Evolutionary conservation across 2,797 vertebrate species (phyloP).

Genomic region (Mus minutoides): DNA sequence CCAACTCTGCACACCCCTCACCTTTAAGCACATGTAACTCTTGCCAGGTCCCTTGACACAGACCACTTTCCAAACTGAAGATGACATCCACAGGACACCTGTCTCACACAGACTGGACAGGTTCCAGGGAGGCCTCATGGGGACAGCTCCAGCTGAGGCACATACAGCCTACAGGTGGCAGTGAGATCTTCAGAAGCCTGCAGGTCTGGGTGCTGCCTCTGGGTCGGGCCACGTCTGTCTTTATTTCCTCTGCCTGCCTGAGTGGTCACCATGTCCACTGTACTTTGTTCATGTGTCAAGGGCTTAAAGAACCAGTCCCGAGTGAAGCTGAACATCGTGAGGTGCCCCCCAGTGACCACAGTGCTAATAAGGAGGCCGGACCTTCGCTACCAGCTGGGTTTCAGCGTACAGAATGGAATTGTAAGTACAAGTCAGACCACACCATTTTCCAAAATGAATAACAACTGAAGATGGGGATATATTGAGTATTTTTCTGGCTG

Average conservation of each 20-base stretch:
- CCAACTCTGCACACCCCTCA: background rate
- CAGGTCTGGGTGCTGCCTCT: background rate
- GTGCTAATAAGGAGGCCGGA: slow-evolving; percentile 97
- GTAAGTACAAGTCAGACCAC: slow-evolving; percentile 87
- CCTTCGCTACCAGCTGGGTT: slow-evolving; percentile 97
- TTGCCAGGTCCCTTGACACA: background rate
- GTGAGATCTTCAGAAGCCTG: background rate
- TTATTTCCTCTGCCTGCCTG: no score
- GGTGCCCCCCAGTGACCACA: slow-evolving; percentile 97
- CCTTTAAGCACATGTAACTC: background rate
- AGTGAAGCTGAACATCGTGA: slow-evolving; percentile 96
- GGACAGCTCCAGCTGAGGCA: rapidly evolving
- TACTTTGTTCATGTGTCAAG: slow-evolving; percentile 83
- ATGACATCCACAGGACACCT: background rate
- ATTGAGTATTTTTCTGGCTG: background rate
- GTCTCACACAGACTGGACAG: background rate
- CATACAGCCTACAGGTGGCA: background rate
- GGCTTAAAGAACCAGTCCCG: slow-evolving; percentile 96
- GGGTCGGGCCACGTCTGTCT: rapidly evolving
- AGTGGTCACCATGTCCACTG: rapidly evolving
- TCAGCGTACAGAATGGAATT: slow-evolving; percentile 98
- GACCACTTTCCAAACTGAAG: background rate
- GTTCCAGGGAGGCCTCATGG: background rate
- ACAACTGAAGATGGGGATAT: background rate
- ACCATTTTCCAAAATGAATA: background rate